A percentile compares a stretch with the other conserved stretches of the same genome.
phyloP scores from a whole-genome alignment of 2,888 invertebrate genomes.

The Griposia aprilina region DNA sequence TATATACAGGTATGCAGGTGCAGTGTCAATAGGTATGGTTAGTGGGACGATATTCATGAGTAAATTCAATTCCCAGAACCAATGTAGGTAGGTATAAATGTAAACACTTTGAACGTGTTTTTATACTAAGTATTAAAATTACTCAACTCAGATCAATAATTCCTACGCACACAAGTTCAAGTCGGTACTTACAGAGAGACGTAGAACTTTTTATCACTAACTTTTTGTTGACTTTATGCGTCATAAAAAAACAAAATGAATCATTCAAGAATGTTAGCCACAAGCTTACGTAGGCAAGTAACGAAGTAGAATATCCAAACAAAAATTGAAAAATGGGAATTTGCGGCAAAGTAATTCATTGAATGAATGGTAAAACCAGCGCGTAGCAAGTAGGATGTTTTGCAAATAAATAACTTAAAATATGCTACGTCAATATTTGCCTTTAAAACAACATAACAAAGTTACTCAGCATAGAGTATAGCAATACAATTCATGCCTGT shows the following conservation, averaged over 20 bases:
- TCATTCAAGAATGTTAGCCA: constrained; percentile 75
- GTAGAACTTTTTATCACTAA: constrained; percentile 45
- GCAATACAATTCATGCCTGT: background rate
- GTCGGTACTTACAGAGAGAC: background rate
- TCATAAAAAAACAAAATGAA: constrained; percentile 79
- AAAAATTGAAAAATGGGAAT: constrained; percentile 52
- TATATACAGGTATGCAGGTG: background rate
- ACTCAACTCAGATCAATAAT: background rate
- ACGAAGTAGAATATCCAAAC: constrained; percentile 49
- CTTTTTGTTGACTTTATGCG: constrained; percentile 68
- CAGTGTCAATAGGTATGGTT: background rate
- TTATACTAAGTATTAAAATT: background rate
- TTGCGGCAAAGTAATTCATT: constrained; percentile 36
- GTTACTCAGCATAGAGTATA: background rate
- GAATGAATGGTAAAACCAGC: constrained; percentile 53
- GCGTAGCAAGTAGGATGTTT: constrained; percentile 25
- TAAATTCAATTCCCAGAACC: constrained; percentile 9
- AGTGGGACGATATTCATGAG: background rate
- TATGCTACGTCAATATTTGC: background rate
- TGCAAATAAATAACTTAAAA: constrained; percentile 20
- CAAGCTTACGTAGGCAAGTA: constrained; percentile 10
- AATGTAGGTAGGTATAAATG: background rate
- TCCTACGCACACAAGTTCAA: constrained; percentile 12
- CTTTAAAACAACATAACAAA: background rate
- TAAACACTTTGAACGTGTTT: background rate